phyloP scores from a whole-genome alignment of 53 echinoderm and acorn worm species.

The Henricia sp. region DNA sequence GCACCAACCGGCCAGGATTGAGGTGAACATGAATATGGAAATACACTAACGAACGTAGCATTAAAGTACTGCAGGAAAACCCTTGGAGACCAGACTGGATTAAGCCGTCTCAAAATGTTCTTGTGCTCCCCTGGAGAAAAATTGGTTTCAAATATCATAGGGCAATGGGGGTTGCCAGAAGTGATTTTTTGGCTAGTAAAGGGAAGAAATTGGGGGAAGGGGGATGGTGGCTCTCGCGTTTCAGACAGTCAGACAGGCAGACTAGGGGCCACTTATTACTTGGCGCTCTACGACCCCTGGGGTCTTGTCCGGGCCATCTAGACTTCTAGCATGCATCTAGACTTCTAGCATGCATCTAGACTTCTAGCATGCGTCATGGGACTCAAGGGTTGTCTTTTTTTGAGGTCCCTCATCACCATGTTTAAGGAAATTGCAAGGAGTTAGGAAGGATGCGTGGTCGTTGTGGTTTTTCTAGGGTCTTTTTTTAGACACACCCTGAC shows the following conservation, averaged over 20 bases:
- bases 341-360: constrained; percentile 20
- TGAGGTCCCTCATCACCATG: too few relatives aligned
- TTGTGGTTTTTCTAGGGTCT: background rate
- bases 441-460: background rate
- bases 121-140: background rate
- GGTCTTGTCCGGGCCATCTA: background rate
- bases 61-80: too few relatives aligned
- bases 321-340: constrained; percentile 20
- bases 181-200: background rate
- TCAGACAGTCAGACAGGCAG: constrained; percentile 13
- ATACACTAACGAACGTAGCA: too few relatives aligned
- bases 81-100: background rate
- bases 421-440: constrained; percentile 12
- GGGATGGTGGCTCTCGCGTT: constrained; percentile 38
- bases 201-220: background rate
- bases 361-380: constrained; percentile 1
- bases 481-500: constrained; percentile 5
- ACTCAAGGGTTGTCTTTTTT: constrained; percentile 5
- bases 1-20: too few relatives aligned
- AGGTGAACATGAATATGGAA: too few relatives aligned
- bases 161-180: background rate
- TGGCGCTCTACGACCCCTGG: background rate
- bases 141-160: constrained; percentile 40
- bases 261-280: constrained; percentile 49
- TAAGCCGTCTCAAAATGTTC: constrained; percentile 12